Evolutionary conservation across 2,113 vertebrate species (phyloP).

Genomic region (Shinisaurus crocodilurus): DNA sequence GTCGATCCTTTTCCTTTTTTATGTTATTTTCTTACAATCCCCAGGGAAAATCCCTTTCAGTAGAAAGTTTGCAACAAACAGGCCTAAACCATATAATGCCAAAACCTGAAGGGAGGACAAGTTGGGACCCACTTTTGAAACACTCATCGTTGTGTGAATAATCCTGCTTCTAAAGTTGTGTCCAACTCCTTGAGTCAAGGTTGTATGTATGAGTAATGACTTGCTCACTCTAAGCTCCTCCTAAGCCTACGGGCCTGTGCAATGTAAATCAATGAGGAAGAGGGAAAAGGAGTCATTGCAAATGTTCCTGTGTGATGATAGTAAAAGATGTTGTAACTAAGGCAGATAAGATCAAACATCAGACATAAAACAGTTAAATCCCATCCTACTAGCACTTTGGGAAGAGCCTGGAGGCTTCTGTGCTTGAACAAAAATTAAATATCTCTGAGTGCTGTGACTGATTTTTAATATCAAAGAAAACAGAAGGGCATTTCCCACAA

Average conservation of each 20-base stretch:
- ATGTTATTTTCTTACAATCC: background rate
- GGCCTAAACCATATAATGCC: background rate
- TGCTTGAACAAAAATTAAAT: background rate
- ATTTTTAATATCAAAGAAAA: background rate
- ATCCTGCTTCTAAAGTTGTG: background rate
- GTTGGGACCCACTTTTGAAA: background rate
- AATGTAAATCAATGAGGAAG: background rate
- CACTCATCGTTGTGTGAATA: background rate
- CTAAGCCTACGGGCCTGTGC: accelerated
- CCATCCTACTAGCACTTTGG: background rate
- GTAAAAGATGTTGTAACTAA: background rate
- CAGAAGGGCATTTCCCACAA: too few species aligned
- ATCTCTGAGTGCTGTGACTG: background rate
- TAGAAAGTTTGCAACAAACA: background rate
- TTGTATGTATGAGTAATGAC: accelerated
- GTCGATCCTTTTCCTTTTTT: background rate
- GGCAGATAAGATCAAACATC: constrained; percentile 16
- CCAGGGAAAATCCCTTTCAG: too few species aligned
- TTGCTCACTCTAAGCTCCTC: background rate
- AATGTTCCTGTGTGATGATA: accelerated
- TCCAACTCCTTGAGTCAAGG: background rate
- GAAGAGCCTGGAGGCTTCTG: background rate
- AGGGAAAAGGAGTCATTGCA: accelerated
- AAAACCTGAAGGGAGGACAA: background rate
- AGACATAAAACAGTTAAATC: background rate